Evolutionary conservation across 2,113 vertebrate species (phyloP).

Genomic region (Arenaria interpres): DNA sequence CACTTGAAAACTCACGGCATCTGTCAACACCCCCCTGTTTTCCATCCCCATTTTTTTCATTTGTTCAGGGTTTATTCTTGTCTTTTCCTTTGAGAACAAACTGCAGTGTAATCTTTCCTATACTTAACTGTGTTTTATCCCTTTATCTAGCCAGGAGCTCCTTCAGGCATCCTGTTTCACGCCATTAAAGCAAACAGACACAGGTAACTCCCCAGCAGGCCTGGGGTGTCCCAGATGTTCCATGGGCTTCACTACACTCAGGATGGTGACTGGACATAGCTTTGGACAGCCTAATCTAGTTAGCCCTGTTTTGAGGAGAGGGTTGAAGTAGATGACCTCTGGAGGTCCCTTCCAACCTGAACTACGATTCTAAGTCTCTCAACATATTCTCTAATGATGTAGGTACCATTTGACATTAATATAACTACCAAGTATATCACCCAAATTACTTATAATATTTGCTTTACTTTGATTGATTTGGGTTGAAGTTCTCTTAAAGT

Average conservation of each 20-base stretch:
- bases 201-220: not conserved
- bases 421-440: not conserved
- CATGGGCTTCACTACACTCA: not conserved
- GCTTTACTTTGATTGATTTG: not conserved
- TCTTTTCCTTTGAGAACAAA: not conserved
- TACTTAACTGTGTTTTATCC: not conserved
- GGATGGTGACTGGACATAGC: not conserved
- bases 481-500: not conserved
- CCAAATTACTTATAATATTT: not conserved
- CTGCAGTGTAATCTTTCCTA: not conserved
- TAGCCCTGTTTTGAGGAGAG: not conserved
- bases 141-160: not conserved
- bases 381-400: not conserved
- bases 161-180: not conserved
- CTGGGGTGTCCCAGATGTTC: not conserved
- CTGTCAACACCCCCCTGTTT: not conserved
- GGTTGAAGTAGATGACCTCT: not conserved
- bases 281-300: not conserved
- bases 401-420: slow-evolving; percentile 18
- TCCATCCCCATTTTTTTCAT: not conserved
- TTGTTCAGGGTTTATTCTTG: not conserved
- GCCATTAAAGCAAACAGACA: not conserved
- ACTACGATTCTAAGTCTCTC: not conserved
- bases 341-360: not conserved
- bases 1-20: not conserved